phyloP scores from a whole-genome alignment of 2,113 vertebrate genomes.

The Ursus arctos region DNA sequence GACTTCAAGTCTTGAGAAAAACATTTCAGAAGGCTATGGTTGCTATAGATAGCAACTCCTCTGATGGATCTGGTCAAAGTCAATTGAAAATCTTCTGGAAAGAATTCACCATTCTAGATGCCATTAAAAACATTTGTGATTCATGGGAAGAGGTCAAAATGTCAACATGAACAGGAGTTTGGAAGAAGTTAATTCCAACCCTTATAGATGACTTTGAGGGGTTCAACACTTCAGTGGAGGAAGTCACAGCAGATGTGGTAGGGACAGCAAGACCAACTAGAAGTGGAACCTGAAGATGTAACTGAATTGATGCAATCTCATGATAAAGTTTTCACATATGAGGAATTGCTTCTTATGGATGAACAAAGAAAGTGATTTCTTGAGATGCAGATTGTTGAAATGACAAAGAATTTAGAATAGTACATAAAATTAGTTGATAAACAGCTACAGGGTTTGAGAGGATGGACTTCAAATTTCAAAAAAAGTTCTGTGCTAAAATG shows the following conservation, averaged over 20 bases:
- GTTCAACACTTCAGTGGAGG: neutral
- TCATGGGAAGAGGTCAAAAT: neutral
- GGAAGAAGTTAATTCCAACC: neutral
- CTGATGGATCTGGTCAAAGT: neutral
- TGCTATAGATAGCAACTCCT: neutral
- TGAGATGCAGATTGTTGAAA: neutral
- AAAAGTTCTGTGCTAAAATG: neutral
- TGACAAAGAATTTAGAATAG: neutral
- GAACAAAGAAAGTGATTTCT: neutral
- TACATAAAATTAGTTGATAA: neutral
- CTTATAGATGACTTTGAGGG: neutral
- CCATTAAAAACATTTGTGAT: neutral
- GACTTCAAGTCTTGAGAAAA: neutral
- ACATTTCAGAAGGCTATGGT: neutral
- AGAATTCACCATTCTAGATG: neutral
- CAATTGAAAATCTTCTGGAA: neutral
- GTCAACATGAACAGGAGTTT: neutral
- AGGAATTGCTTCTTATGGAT: neutral
- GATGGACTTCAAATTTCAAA: neutral
- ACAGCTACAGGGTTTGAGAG: neutral
- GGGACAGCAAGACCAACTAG: neutral
- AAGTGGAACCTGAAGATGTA: neutral
- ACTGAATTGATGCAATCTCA: neutral
- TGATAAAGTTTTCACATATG: neutral
- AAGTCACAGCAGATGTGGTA: neutral